Evolutionary conservation across 2,888 invertebrate genomes (phyloP).

Genomic region (Onthophagus sagittarius): DNA sequence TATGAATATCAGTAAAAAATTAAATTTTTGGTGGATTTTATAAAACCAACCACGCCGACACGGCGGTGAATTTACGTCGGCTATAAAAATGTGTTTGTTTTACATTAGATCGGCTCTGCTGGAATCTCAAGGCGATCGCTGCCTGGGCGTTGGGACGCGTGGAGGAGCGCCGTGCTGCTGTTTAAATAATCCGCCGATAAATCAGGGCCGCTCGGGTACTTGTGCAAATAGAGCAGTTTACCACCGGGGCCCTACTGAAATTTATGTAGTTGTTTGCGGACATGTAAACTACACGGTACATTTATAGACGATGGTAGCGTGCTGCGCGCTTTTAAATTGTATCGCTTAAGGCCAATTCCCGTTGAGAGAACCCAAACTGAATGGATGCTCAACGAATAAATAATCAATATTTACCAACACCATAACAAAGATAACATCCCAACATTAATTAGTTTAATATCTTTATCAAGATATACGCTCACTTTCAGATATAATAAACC

Average conservation of each 20-base stretch:
- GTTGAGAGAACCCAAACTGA: background rate
- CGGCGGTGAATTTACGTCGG: background rate
- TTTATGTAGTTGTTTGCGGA: background rate
- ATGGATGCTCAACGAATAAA: background rate
- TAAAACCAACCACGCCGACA: background rate
- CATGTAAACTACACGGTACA: background rate
- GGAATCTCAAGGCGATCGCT: background rate
- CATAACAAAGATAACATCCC: background rate
- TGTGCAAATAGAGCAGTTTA: background rate
- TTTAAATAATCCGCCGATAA: background rate
- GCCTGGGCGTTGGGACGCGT: background rate
- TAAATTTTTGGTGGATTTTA: background rate
- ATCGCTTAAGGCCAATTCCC: background rate
- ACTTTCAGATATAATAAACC: too few relatives aligned
- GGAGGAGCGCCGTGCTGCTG: background rate
- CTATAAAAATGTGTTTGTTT: background rate
- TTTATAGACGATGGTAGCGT: background rate
- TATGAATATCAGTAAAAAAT: too few relatives aligned
- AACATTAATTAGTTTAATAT: background rate
- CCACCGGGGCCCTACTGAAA: background rate
- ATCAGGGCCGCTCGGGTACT: background rate
- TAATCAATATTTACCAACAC: background rate
- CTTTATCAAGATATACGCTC: too few relatives aligned
- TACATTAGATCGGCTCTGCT: background rate
- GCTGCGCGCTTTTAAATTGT: background rate